Conservation (phyloP, 2,888 invertebrate genomes). For the Platerodrilus igneus region DNA sequence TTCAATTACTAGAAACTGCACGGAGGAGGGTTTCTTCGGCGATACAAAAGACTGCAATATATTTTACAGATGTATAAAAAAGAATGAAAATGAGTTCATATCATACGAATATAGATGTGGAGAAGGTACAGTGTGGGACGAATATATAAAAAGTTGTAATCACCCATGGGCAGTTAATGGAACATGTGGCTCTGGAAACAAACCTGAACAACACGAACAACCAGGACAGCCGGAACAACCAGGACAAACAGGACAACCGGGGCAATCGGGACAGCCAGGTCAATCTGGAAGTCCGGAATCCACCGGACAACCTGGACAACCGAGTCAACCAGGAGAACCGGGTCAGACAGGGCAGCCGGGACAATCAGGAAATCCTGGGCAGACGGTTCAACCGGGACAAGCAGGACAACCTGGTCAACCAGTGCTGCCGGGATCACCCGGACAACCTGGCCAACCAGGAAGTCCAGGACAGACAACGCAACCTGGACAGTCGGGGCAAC, state of each 20-base stretch:
- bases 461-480: constrained; percentile 18
- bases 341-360: too few relatives aligned
- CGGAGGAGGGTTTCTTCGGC: constrained; percentile 64
- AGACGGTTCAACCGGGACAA: too few relatives aligned
- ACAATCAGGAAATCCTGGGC: too few relatives aligned
- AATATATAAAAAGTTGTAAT: constrained; percentile 62
- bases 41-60: constrained; percentile 68
- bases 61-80: constrained; percentile 71
- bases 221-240: constrained; percentile 14
- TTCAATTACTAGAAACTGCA: too few relatives aligned
- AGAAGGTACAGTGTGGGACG: constrained; percentile 70
- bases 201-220: constrained; percentile 17
- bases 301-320: too few relatives aligned
- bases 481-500: constrained; percentile 40
- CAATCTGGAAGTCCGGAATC: too few relatives aligned
- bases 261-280: too few relatives aligned
- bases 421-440: too few relatives aligned
- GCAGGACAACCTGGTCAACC: too few relatives aligned
- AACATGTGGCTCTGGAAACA: constrained; percentile 30
- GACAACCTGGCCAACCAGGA: constrained; percentile 13
- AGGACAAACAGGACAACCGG: too few relatives aligned
- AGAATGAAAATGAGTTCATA: constrained; percentile 53
- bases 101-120: constrained; percentile 68
- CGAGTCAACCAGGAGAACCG: too few relatives aligned
- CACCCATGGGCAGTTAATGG: constrained; percentile 65